Evolutionary conservation across 1,140 invertebrate genomes (phyloP).

Genomic region (Achatina immaculata): DNA sequence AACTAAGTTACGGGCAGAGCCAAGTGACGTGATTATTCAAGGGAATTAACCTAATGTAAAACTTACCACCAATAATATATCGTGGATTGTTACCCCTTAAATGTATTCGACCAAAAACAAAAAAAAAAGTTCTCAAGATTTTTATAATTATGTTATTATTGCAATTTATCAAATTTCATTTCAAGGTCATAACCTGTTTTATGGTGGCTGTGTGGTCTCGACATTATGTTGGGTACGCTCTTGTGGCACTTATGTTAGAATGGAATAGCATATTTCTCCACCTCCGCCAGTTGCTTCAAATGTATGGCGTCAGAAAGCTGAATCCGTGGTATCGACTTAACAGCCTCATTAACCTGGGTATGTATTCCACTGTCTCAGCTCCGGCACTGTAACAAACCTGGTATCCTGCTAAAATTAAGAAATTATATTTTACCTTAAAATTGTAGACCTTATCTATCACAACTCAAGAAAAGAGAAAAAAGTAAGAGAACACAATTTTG

Average conservation of each 20-base stretch:
- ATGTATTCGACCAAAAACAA: no score
- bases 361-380: slow-evolving; percentile 20
- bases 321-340: slow-evolving; percentile 55
- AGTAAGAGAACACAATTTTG: no score
- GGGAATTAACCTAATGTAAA: no score
- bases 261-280: slow-evolving; percentile 67
- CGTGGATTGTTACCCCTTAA: no score
- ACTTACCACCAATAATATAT: no score
- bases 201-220: slow-evolving; percentile 51
- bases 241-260: slow-evolving; percentile 64
- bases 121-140: no score
- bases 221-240: slow-evolving; percentile 63
- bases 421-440: neutral
- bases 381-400: neutral
- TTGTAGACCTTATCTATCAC: neutral
- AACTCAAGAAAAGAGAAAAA: no score
- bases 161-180: neutral
- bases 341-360: slow-evolving; percentile 73
- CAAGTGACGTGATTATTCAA: no score
- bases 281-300: slow-evolving; percentile 62
- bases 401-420: neutral
- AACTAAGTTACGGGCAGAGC: no score
- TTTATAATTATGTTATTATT: no score
- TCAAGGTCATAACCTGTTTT: slow-evolving; percentile 42
- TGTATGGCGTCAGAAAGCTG: slow-evolving; percentile 48